Percentiles rank a stretch among this genome's conserved stretches.
Evolutionary conservation across 2,797 vertebrate species (phyloP).

Genomic region (Jordanella pulchra): DNA sequence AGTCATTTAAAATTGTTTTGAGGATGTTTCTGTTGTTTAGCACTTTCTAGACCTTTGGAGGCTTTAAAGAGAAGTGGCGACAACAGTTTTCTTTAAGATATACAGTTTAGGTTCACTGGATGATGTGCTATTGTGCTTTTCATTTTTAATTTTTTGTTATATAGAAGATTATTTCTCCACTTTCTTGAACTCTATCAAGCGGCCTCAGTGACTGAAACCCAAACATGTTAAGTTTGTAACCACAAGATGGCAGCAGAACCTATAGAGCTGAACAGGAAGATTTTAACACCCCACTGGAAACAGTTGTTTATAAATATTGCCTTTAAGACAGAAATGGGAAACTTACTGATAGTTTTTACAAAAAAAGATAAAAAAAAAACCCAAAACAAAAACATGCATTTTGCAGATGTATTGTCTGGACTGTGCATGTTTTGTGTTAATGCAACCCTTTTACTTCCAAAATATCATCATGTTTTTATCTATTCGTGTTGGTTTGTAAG

Average conservation of each 20-base stretch:
- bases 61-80: background rate
- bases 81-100: background rate
- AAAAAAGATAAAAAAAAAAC: background rate
- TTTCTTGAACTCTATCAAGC: background rate
- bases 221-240: background rate
- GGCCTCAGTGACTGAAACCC: background rate
- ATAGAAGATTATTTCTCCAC: background rate
- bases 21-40: background rate
- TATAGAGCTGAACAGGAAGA: background rate
- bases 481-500: background rate
- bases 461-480: background rate
- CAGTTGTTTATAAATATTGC: background rate
- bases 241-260: conserved; percentile 62
- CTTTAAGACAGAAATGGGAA: background rate
- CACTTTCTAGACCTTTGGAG: background rate
- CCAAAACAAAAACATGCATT: no score
- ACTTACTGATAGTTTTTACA: background rate
- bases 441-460: background rate
- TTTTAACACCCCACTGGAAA: background rate
- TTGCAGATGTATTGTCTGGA: background rate
- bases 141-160: background rate
- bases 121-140: background rate
- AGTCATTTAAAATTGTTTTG: background rate
- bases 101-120: background rate
- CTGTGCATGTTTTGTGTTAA: background rate